These are phyloP conservation scores for Falco punctatus DNA, from an alignment of 2,113 vertebrate species.

Conservation along the genomic window DNA sequence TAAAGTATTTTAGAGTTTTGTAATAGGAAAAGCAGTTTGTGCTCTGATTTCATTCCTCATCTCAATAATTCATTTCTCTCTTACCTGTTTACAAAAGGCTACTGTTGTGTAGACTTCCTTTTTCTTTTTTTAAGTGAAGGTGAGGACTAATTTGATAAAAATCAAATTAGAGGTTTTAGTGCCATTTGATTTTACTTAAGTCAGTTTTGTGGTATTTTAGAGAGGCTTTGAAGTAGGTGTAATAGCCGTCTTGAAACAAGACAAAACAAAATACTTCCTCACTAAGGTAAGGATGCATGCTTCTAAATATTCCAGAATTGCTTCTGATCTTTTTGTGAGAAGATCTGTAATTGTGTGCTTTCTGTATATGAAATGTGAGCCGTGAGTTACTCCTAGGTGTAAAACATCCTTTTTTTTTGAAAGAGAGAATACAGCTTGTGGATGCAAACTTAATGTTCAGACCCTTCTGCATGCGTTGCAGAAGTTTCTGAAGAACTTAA, in stretches of 20 bases:
- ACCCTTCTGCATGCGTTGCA: neutral
- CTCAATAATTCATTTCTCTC: neutral
- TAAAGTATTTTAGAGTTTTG: neutral
- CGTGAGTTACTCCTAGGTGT: neutral
- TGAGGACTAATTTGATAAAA: neutral
- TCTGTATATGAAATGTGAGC: neutral
- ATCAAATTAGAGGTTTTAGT: neutral
- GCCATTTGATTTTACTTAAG: no score
- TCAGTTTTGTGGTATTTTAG: neutral
- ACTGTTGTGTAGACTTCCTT: neutral
- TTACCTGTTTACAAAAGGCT: neutral
- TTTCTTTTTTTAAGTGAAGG: neutral
- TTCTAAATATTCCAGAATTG: neutral
- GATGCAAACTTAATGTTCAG: neutral
- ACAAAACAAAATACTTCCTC: neutral
- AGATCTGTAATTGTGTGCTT: neutral
- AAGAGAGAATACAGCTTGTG: neutral
- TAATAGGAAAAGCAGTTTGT: neutral
- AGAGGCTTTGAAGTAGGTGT: neutral
- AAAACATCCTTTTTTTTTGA: neutral
- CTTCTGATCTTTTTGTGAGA: neutral
- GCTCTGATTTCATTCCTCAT: neutral
- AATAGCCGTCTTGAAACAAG: neutral
- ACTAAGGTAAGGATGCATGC: neutral
- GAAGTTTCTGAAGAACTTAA: conserved; percentile 1